Conservation (phyloP, 2,113 vertebrate species). For the Megaceryle maxima region DNA sequence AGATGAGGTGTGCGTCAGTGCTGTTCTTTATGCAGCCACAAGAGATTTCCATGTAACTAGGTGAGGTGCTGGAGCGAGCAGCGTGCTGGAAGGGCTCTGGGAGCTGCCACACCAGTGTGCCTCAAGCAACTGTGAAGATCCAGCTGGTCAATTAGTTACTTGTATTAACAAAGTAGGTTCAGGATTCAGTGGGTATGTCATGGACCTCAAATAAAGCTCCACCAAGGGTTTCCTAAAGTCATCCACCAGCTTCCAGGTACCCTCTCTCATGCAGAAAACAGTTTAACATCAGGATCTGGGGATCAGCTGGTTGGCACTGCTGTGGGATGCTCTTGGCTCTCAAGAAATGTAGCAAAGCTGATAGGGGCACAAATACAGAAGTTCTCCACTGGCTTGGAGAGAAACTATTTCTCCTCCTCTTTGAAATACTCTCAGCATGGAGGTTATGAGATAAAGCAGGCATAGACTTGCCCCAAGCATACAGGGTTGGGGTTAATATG, state of each 20-base stretch:
- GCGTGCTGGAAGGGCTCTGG: neutral
- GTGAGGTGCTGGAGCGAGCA: rapidly evolving
- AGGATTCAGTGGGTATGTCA: neutral
- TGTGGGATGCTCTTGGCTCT: neutral
- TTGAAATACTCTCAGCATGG: neutral
- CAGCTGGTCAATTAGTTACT: neutral
- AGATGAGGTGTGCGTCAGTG: neutral
- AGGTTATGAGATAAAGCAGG: neutral
- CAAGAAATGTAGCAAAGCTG: neutral
- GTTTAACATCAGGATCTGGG: neutral
- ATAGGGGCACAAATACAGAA: neutral
- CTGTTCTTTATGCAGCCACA: neutral
- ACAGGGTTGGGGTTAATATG: neutral
- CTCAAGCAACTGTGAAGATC: neutral
- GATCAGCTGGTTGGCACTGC: neutral
- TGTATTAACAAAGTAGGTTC: neutral
- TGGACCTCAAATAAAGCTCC: neutral
- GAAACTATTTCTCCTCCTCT: neutral
- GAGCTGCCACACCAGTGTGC: neutral
- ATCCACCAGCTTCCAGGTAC: neutral
- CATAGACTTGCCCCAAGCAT: neutral
- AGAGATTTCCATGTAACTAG: neutral
- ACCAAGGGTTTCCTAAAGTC: neutral
- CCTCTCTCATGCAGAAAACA: rapidly evolving
- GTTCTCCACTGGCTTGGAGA: neutral